Evolutionary conservation across 1,140 invertebrate genomes (phyloP), one percentile per base, ranked within the genome.

Genomic region (Conopomorpha cramerella): DNA sequence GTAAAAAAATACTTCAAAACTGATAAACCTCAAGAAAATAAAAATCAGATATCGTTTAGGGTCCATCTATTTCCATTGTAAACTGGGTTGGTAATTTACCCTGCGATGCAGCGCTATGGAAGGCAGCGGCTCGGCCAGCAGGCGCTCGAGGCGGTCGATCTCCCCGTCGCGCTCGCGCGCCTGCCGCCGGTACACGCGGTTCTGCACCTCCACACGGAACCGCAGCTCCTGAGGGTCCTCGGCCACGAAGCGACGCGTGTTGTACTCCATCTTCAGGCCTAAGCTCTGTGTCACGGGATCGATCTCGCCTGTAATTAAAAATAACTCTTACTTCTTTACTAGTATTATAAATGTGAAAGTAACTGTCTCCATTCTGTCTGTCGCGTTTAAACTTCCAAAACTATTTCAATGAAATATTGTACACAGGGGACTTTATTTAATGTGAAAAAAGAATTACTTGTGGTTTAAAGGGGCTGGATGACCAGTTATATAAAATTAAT

Each of bases 121-220:
- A 15, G 53, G 77, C 53, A 36, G 72, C 51, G 78, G 77, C 28
- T 79, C 65, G 12, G 81, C 73, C 13, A 92, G 56, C 45, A 90
- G 73, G 38, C 82, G 85, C 53, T 93, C 89, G 40, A 95, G 72
- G 39, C 87, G 83, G 12, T 80, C 79, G 23, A 94, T 88, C 72
- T 95, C 91, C 32, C 85, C 81, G 55, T 94, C 91, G 30, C 94
- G 66, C 38, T 88, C 86, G 16, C 86, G 82, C 30, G 95, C 83
- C 65, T 95, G 91, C 49, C 87, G 81, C 48, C 88, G 88, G 61
- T 93, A 95, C 2, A 93, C 92, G 46, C 88, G 84, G 63, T 96
- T 95, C 67, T 95, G 92, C 29, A 95, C 90, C 70, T 95, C 91
- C 2, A 93, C 90, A 32, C 93, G 81, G 66, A 91, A 93, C 46